phyloP scores from a whole-genome alignment of 1,140 invertebrate species.

The Ooceraea biroi region DNA sequence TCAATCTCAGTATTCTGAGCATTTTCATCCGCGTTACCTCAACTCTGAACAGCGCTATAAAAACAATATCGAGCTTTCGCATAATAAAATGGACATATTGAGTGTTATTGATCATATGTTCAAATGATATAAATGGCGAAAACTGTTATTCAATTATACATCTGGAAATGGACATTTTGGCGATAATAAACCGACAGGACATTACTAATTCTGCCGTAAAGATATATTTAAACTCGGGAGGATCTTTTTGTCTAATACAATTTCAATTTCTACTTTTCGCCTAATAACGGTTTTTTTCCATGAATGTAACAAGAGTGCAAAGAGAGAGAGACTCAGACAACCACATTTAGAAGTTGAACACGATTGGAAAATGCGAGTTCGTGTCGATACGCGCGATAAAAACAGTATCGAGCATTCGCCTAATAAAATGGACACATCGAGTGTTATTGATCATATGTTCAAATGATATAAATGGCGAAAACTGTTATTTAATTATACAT shows the following conservation, averaged over 20 bases:
- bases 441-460: conserved; percentile 59
- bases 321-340: neutral
- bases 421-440: conserved; percentile 60
- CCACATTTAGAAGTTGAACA: conserved; percentile 35
- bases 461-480: conserved; percentile 47
- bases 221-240: conserved; percentile 44
- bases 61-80: conserved; percentile 42
- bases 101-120: conserved; percentile 60
- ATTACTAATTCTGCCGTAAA: conserved; percentile 52
- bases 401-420: conserved; percentile 37
- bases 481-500: conserved; percentile 59
- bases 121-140: conserved; percentile 45
- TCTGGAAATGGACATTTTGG: conserved; percentile 50
- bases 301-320: neutral
- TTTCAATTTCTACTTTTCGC: neutral
- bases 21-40: no score
- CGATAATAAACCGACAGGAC: conserved; percentile 55
- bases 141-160: conserved; percentile 60
- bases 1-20: no score
- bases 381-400: conserved; percentile 16
- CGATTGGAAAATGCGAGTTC: neutral
- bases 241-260: neutral
- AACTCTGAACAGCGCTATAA: conserved; percentile 6
- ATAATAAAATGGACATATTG: conserved; percentile 60
- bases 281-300: neutral